Percentiles rank a stretch among this genome's conserved stretches.
Evolutionary conservation across 2,113 vertebrate species (phyloP).

Genomic region (Gopherus evgoodei): DNA sequence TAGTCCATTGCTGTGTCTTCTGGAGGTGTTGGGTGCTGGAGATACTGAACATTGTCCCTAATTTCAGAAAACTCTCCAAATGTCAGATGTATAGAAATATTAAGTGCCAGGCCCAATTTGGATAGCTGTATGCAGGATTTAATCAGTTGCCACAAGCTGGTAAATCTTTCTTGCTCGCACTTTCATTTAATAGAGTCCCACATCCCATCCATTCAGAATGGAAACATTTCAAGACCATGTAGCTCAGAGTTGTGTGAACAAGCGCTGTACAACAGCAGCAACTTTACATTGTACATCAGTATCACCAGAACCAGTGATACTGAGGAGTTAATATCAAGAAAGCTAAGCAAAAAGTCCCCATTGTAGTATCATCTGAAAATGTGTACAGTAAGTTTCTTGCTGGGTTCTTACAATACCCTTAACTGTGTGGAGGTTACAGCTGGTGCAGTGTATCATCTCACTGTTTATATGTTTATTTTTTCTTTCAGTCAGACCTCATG

Average conservation of each 20-base stretch:
- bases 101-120: background rate
- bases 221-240: background rate
- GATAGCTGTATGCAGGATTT: background rate
- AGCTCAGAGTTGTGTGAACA: background rate
- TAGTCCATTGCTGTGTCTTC: background rate
- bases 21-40: background rate
- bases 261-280: background rate
- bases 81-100: background rate
- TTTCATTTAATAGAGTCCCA: background rate
- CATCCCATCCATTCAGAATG: background rate
- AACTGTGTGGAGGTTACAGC: conserved; percentile 43
- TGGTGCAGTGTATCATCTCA: conserved; percentile 48
- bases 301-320: background rate
- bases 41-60: background rate
- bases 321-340: background rate
- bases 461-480: conserved; percentile 55
- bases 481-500: conserved; percentile 55
- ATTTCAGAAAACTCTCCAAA: background rate
- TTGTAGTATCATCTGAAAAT: background rate
- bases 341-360: background rate
- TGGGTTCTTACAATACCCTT: background rate
- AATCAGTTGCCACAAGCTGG: background rate
- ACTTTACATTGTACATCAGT: background rate
- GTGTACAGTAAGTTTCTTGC: background rate
- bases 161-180: background rate